Conservation (phyloP, 2,888 invertebrate genomes). For the Lottia gigantea region DNA sequence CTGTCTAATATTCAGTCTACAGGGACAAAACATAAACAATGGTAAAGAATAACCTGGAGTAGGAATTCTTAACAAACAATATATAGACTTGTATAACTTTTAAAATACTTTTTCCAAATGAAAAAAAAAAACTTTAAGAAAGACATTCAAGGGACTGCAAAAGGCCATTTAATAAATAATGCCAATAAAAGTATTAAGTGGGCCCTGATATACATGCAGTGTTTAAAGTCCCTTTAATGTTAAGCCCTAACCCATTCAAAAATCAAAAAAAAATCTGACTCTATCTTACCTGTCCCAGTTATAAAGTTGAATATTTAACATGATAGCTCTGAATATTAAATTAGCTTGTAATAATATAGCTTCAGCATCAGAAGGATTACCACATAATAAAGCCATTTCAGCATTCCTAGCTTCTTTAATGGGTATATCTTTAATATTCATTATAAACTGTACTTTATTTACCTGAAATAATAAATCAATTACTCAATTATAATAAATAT, state of each 20-base stretch:
- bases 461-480: conserved; percentile 53
- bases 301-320: conserved; percentile 78
- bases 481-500: not conserved
- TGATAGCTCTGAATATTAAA: conserved; percentile 78
- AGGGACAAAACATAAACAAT: no score
- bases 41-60: no score
- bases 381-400: conserved; percentile 77
- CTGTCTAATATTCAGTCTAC: no score
- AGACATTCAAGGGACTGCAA: no score
- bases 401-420: conserved; percentile 74
- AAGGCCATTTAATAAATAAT: no score
- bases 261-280: no score
- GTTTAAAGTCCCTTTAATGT: not conserved
- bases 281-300: conserved; percentile 78
- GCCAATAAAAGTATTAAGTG: no score
- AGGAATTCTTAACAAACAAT: no score
- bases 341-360: conserved; percentile 76
- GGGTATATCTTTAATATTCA: conserved; percentile 67
- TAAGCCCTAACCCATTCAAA: not conserved
- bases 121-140: no score
- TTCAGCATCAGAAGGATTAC: conserved; percentile 79
- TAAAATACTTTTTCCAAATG: no score
- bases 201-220: no score
- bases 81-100: no score
- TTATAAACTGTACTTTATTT: conserved; percentile 70